phyloP scores from a whole-genome alignment of 92 coral and sea anemone species.

The Porites cylindrica region DNA sequence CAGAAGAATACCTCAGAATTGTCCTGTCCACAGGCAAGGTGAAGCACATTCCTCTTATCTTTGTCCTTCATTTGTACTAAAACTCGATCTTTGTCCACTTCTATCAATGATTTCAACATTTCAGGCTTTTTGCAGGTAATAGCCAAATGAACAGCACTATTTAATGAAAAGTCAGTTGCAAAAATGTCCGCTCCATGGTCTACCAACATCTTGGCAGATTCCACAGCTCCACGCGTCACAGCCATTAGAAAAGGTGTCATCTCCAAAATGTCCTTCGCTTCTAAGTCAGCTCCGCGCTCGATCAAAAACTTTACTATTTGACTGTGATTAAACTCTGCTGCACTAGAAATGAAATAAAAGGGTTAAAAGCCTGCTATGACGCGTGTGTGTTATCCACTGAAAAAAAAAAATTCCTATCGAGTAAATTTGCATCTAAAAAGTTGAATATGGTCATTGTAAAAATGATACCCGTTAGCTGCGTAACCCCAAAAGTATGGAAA shows the following conservation, averaged over 20 bases:
- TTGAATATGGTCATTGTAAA: too few relatives aligned
- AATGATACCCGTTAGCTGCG: too few relatives aligned
- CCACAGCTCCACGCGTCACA: conserved; percentile 50
- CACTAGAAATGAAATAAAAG: conserved; percentile 45
- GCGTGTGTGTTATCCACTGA: too few relatives aligned
- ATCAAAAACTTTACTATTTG: conserved; percentile 65
- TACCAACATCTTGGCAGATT: conserved; percentile 54
- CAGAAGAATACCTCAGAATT: conserved; percentile 51
- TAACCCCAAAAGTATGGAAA: too few relatives aligned
- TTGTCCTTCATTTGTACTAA: conserved; percentile 45
- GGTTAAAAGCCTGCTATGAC: not conserved
- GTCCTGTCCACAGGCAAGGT: conserved; percentile 76
- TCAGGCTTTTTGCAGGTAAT: conserved; percentile 36
- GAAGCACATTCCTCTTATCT: conserved; percentile 63
- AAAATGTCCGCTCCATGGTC: conserved; percentile 73
- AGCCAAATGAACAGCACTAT: conserved; percentile 78
- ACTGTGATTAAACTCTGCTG: conserved; percentile 64
- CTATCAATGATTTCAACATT: conserved; percentile 63
- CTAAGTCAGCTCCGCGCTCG: conserved; percentile 71
- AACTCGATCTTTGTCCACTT: conserved; percentile 68
- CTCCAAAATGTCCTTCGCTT: conserved; percentile 51
- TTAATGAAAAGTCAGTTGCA: conserved; percentile 43
- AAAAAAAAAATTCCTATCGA: too few relatives aligned
- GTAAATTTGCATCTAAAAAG: too few relatives aligned
- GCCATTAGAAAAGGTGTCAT: conserved; percentile 77